Percentiles rank a stretch among this genome's conserved stretches.
Evolutionary conservation across 1,140 invertebrate genomes (phyloP).

Genomic region (Cyrtorhinus lividipennis): DNA sequence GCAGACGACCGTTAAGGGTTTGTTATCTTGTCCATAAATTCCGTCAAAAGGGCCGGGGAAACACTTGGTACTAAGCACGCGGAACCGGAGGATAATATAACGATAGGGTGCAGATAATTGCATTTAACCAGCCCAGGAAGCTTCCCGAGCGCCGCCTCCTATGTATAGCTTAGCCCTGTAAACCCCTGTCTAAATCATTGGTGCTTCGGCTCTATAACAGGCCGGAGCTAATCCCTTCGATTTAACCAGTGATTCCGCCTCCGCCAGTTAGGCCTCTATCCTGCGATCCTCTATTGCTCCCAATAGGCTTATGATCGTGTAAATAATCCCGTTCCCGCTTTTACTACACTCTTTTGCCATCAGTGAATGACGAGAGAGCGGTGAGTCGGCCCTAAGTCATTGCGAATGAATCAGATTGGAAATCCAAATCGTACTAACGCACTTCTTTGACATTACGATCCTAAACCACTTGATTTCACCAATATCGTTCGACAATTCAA

Average conservation of each 20-base stretch:
- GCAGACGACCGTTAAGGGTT: background rate
- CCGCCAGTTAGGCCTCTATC: background rate
- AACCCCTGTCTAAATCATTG: constrained; percentile 4
- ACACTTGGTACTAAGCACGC: constrained; percentile 7
- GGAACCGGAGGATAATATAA: constrained; percentile 2
- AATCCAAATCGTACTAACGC: no score
- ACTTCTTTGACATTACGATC: no score
- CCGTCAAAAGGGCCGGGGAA: background rate
- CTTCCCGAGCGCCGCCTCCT: background rate
- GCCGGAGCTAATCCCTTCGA: constrained; percentile 5
- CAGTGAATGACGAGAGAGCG: background rate
- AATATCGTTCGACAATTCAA: background rate
- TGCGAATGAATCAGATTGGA: no score
- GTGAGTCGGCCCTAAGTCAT: no score
- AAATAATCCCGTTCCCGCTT: background rate
- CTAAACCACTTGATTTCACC: no score
- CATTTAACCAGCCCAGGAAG: constrained; percentile 12
- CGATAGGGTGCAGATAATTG: constrained; percentile 13
- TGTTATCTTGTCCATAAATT: constrained; percentile 4
- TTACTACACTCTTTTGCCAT: constrained; percentile 2
- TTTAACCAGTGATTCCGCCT: constrained; percentile 5
- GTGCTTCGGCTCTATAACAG: background rate
- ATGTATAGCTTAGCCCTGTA: background rate
- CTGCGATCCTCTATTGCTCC: background rate
- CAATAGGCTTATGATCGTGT: constrained; percentile 9